Percentiles rank a stretch among this genome's conserved stretches.
Conservation (phyloP, 2,797 vertebrate species). For the Basileuterus tristriatus region DNA sequence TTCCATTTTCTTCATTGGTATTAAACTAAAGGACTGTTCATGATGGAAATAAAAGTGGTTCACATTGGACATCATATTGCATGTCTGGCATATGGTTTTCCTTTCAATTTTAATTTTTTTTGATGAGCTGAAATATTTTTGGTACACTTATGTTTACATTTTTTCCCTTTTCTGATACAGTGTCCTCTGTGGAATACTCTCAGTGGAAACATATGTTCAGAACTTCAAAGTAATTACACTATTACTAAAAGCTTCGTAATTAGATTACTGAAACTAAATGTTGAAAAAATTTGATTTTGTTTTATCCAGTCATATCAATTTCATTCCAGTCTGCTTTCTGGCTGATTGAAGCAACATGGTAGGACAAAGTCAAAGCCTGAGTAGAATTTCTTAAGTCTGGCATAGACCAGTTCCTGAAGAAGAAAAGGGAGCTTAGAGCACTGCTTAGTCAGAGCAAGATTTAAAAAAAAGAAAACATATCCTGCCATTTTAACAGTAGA, state of each 20-base stretch:
- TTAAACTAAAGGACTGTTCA: background rate
- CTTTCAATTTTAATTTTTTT: slow-evolving; percentile 16
- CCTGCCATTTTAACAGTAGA: background rate
- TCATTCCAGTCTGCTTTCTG: slow-evolving; percentile 46
- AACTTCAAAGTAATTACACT: slow-evolving; percentile 78
- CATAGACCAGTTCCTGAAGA: background rate
- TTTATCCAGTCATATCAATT: slow-evolving; percentile 76
- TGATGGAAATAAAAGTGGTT: background rate
- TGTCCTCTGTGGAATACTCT: slow-evolving; percentile 66
- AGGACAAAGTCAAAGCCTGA: slow-evolving; percentile 60
- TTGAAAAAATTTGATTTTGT: slow-evolving; percentile 75
- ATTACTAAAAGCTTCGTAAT: slow-evolving; percentile 82
- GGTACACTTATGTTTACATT: slow-evolving; percentile 13
- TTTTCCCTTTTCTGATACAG: slow-evolving; percentile 46
- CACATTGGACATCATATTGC: background rate
- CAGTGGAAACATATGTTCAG: slow-evolving; percentile 74
- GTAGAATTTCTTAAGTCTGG: background rate
- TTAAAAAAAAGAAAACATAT: background rate
- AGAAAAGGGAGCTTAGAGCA: background rate
- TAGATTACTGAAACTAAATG: slow-evolving; percentile 75
- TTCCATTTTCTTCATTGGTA: background rate
- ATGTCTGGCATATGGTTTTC: slow-evolving; percentile 1
- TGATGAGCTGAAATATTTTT: slow-evolving; percentile 6
- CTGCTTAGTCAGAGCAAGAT: background rate
- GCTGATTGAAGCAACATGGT: slow-evolving; percentile 64